Evolutionary conservation across 2,113 vertebrate genomes (phyloP).

Genomic region (Mugil cephalus): DNA sequence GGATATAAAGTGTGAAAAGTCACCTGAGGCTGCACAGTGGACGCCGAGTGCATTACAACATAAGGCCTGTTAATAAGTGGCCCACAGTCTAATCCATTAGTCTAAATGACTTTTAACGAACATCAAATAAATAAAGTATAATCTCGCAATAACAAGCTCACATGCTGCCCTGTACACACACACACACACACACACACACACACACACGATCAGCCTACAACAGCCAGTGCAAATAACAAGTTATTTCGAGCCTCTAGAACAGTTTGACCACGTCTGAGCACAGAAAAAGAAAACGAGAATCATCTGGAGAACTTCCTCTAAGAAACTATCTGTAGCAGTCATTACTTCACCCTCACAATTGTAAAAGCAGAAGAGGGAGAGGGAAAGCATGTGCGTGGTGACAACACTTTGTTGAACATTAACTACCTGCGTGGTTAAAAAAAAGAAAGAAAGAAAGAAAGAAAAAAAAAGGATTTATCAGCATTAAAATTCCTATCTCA

Average conservation of each 20-base stretch:
- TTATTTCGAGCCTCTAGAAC: too few species aligned
- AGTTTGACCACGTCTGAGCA: not conserved
- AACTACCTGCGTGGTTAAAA: slow-evolving; percentile 60
- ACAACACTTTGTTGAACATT: slow-evolving; percentile 80
- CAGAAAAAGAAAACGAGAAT: slow-evolving; percentile 27
- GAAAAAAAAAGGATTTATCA: slow-evolving; percentile 68
- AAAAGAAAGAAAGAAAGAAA: not conserved
- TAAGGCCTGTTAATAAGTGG: slow-evolving; percentile 2
- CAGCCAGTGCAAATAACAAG: not conserved
- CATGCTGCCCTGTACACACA: not conserved
- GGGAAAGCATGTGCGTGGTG: slow-evolving; percentile 6
- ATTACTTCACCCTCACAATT: slow-evolving; percentile 39
- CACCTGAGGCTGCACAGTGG: slow-evolving; percentile 15
- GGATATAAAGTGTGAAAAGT: slow-evolving; percentile 46
- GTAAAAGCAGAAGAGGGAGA: not conserved
- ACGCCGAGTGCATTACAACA: not conserved
- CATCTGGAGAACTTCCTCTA: slow-evolving; percentile 75
- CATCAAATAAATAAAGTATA: not conserved
- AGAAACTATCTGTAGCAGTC: slow-evolving; percentile 41
- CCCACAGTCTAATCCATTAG: not conserved
- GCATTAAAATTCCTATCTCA: slow-evolving; percentile 75
- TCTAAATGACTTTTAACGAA: slow-evolving; percentile 37
- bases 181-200: slow-evolving; percentile 5
- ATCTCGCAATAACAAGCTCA: not conserved
- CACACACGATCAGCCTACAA: not conserved